A percentile compares a stretch with the other conserved stretches of the same genome.
These are phyloP conservation scores for Phyllostomus discolor DNA, from an alignment of 2,113 vertebrate species.

Conservation along the genomic window DNA sequence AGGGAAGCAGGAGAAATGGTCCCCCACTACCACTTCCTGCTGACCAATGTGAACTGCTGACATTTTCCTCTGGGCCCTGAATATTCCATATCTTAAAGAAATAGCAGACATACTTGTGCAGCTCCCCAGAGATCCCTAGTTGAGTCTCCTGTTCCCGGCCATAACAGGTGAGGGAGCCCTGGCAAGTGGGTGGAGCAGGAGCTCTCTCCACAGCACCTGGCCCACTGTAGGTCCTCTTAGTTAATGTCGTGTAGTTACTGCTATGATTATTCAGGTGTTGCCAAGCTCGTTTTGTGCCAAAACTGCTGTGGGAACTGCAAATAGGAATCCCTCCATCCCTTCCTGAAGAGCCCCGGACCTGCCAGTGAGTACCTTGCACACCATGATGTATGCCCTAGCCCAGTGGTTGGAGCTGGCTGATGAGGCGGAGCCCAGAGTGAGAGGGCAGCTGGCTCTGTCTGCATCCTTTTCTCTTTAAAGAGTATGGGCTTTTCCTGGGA, in stretches of 20 bases:
- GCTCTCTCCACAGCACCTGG: neutral
- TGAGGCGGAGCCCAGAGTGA: neutral
- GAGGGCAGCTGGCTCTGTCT: neutral
- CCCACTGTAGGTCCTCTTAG: neutral
- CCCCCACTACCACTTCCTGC: neutral
- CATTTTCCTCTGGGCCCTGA: neutral
- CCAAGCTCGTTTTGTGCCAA: neutral
- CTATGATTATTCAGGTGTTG: neutral
- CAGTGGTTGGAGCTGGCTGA: neutral
- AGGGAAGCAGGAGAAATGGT: neutral
- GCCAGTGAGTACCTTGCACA: neutral
- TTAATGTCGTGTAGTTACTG: neutral
- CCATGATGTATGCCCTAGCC: neutral
- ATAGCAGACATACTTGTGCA: neutral
- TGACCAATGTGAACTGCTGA: neutral
- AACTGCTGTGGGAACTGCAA: neutral
- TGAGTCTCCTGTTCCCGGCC: neutral
- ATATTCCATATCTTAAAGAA: neutral
- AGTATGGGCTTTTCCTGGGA: neutral
- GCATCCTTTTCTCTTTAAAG: neutral
- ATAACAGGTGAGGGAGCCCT: neutral
- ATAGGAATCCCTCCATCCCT: neutral
- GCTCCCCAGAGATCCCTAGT: neutral
- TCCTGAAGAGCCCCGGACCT: neutral
- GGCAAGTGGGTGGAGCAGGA: neutral